phyloP scores from a whole-genome alignment of 2,797 vertebrate species.

The Coccyzus lansbergi region DNA sequence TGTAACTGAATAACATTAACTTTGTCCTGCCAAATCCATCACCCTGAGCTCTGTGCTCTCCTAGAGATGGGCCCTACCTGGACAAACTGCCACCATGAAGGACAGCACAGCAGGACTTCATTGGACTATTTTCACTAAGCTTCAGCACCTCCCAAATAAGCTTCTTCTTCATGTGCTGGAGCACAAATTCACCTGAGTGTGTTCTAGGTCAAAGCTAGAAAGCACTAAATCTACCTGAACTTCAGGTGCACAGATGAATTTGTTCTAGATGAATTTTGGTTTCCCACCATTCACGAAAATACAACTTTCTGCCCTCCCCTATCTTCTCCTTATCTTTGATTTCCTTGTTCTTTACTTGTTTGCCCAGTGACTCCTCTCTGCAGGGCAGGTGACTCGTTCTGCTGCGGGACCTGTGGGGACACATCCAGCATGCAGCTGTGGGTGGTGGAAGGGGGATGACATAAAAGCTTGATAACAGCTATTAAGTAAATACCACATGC shows the following conservation, averaged over 20 bases:
- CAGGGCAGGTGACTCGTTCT: neutral
- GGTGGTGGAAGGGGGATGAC: neutral
- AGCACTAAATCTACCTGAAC: neutral
- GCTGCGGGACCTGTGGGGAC: neutral
- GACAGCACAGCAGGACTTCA: neutral
- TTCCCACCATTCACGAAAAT: neutral
- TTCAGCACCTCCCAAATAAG: neutral
- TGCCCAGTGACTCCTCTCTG: slow-evolving; percentile 1
- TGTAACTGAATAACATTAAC: neutral
- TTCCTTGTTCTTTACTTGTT: neutral
- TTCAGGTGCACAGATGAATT: neutral
- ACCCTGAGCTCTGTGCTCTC: neutral
- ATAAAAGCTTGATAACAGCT: slow-evolving; percentile 40
- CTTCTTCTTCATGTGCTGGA: neutral
- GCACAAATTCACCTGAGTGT: neutral
- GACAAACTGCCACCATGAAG: neutral
- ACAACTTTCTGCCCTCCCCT: neutral
- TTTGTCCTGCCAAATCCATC: neutral
- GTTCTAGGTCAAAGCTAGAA: neutral
- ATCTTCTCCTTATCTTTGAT: neutral
- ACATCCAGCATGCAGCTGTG: neutral
- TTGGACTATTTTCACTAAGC: neutral
- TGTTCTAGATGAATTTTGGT: neutral
- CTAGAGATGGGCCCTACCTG: neutral
- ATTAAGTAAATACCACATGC: slow-evolving; percentile 36